These are phyloP conservation scores for Anhinga rufa DNA, from an alignment of 2,113 vertebrate species.

Conservation along the genomic window DNA sequence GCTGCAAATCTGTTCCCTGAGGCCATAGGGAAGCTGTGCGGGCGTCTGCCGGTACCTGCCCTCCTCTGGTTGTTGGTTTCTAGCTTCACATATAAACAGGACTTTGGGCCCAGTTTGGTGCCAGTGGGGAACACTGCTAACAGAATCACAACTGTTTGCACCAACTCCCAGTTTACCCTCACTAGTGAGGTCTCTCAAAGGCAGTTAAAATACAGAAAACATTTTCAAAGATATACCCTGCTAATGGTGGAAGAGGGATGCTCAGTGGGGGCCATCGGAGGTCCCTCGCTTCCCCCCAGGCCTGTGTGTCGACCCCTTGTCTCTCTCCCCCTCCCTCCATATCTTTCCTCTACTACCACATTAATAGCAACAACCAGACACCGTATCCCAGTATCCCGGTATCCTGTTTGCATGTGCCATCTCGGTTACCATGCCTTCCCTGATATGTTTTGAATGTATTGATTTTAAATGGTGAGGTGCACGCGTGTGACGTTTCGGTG, in stretches of 20 bases:
- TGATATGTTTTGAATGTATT: not conserved
- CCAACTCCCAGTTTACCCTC: not conserved
- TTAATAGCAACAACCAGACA: not conserved
- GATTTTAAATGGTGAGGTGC: not conserved
- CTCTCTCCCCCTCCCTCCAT: not conserved
- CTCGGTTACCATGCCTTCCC: not conserved
- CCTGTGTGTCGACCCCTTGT: not conserved
- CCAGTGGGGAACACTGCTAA: not conserved
- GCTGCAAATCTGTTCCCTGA: not conserved
- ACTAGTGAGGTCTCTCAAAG: not conserved
- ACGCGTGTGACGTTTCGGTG: fast-evolving
- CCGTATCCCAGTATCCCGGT: not conserved
- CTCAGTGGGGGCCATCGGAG: not conserved
- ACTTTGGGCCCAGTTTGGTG: not conserved
- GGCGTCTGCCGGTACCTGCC: not conserved
- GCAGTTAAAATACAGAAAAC: not conserved
- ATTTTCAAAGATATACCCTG: not conserved
- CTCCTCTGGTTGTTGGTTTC: not conserved
- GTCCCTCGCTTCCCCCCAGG: not conserved
- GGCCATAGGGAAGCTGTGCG: not conserved
- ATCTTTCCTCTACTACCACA: not conserved
- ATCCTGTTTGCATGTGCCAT: not conserved
- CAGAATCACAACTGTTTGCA: not conserved
- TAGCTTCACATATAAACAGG: not conserved
- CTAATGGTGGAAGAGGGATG: not conserved